Base-by-base conservation (phyloP, 1,140 invertebrate species). In the Paraescarpia echinospica region DNA sequence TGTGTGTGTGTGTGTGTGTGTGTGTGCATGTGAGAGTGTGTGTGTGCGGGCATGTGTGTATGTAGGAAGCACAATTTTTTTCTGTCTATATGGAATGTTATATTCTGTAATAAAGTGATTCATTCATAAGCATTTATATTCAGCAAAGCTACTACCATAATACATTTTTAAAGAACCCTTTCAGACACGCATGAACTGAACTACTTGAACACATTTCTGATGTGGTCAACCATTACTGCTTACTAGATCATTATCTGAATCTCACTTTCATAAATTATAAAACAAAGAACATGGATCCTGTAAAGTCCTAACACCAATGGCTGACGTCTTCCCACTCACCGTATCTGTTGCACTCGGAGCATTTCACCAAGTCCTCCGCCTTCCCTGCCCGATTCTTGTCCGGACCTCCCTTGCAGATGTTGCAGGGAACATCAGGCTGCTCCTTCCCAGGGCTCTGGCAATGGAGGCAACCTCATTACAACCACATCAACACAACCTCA, bases 381-480 rank as follows among this genome's bases (percentile, higher is more conserved):
- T 92, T 89, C n/a, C 91, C 91, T 31, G 35, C 35, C 59, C 89
- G 92, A 51, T 92, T 93, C 77, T 89, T 34, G 35, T 77, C 59
- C 27, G 91, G 34, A 33, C 59, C 91, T 77, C 59, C 59, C 35
- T 88, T 89, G 92, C 92, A 93, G 35, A 93, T 59, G 35, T 35
- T 88, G 89, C 92, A 93, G 22, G 31, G 91, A 33, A 35, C 92
- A 48, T 91, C 34, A 33, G 35, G 89, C 34, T 48, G 89, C 34
- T 48, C 41, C 89, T 34, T 94, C 93, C 33, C 94, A 92, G 59
- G 59, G 59, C 18, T 77, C 59, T 77, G 59, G 8, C 59, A 77
- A 77, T 27, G 59, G 14, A 77, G 22, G 14, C 59, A 77, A 18
- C 22, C 59, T 77, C 18, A 77, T 77, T n/a, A n/a, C n/a, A n/a